Conservation (phyloP, 2,888 invertebrate species). For the Belgica antarctica region DNA sequence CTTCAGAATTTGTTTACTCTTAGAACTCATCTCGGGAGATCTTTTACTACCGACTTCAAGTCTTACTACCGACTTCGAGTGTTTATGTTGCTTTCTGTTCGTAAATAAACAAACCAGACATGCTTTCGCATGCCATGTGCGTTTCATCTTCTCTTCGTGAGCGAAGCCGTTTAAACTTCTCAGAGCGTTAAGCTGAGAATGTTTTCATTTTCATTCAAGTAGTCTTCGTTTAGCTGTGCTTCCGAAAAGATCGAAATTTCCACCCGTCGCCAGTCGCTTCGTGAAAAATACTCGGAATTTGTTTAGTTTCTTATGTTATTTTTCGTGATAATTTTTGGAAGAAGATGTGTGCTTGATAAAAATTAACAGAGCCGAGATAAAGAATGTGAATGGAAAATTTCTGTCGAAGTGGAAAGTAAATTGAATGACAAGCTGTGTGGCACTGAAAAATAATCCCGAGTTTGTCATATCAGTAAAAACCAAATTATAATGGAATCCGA, state of each 20-base stretch:
- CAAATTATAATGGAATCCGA: constrained; percentile 1
- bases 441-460: no score
- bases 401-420: background rate
- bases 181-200: background rate
- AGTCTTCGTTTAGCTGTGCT: background rate
- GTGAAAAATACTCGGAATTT: background rate
- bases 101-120: no score
- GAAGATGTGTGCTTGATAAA: background rate
- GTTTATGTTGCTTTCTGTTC: no score
- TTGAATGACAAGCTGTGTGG: background rate
- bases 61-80: no score
- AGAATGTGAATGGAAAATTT: background rate
- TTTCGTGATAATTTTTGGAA: background rate
- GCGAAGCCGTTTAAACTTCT: background rate
- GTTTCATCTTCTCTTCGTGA: background rate
- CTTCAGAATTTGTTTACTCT: no score
- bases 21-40: no score
- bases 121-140: background rate
- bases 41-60: no score
- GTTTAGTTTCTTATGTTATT: background rate
- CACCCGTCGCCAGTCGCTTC: background rate
- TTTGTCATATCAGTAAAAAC: background rate
- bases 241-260: background rate
- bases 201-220: background rate
- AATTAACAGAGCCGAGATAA: background rate